Evolutionary conservation across 2,113 vertebrate genomes (phyloP).

Genomic region (Sander vitreus): DNA sequence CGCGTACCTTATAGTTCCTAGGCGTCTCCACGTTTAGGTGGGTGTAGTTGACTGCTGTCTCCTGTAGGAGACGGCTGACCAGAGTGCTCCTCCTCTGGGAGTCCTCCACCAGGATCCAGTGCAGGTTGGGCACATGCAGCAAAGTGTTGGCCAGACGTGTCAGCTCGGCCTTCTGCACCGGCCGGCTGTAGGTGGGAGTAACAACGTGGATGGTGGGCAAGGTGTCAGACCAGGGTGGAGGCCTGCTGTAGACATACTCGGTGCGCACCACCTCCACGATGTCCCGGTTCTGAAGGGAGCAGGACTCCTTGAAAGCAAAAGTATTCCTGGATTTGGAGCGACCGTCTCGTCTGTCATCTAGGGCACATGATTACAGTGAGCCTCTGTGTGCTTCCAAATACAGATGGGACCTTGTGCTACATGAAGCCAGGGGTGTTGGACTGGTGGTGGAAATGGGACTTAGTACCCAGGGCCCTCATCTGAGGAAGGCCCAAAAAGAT

Average conservation of each 20-base stretch:
- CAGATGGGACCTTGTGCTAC: background rate
- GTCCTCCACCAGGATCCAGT: slow-evolving; percentile 97
- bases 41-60: slow-evolving; percentile 91
- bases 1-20: slow-evolving; percentile 84
- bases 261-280: slow-evolving; percentile 91
- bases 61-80: slow-evolving; percentile 88
- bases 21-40: slow-evolving; percentile 91
- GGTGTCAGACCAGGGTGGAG: slow-evolving; percentile 86
- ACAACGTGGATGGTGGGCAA: slow-evolving; percentile 88
- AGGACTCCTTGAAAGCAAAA: slow-evolving; percentile 88
- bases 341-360: slow-evolving; percentile 87
- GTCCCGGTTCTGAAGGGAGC: slow-evolving; percentile 85
- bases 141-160: slow-evolving; percentile 93
- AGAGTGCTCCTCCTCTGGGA: slow-evolving; percentile 85
- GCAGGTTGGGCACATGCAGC: slow-evolving; percentile 91
- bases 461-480: too few relatives aligned
- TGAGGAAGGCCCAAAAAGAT: too few relatives aligned
- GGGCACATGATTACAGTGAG: background rate
- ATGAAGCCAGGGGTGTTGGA: background rate
- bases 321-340: slow-evolving; percentile 82
- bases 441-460: too few relatives aligned
- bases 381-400: background rate
- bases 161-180: slow-evolving; percentile 96
- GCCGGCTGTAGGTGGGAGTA: slow-evolving; percentile 90
- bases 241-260: slow-evolving; percentile 83